A percentile compares a stretch with the other conserved stretches of the same genome.
Conservation (phyloP, 2,113 vertebrate genomes). For the Marmota monax region DNA sequence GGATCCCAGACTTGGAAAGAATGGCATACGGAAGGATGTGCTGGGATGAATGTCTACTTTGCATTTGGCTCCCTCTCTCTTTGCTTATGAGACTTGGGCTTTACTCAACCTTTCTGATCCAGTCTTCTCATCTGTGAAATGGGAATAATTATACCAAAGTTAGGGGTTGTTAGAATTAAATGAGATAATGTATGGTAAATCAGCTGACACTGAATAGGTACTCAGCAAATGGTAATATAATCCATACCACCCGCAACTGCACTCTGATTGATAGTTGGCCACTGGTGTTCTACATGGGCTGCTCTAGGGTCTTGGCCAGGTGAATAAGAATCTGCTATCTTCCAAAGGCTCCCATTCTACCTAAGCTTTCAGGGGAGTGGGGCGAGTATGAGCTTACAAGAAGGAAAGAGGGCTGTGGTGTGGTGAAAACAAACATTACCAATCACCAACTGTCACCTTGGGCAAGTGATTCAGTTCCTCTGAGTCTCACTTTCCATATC, state of each 20-base stretch:
- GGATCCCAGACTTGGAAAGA: background rate
- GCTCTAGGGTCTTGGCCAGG: background rate
- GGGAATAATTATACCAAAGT: background rate
- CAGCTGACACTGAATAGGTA: background rate
- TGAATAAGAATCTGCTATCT: background rate
- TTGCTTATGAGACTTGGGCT: background rate
- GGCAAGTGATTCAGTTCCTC: background rate
- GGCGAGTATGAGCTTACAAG: background rate
- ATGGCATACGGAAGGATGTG: accelerated
- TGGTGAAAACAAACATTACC: background rate
- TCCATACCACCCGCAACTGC: background rate
- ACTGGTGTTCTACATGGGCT: background rate
- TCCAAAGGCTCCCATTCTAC: background rate
- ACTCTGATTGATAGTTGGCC: background rate
- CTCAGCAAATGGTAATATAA: background rate
- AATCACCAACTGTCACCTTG: background rate
- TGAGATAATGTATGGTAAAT: background rate
- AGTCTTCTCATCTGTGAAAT: background rate
- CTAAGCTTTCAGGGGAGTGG: background rate
- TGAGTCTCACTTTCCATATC: background rate
- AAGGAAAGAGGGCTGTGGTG: background rate
- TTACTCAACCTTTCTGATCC: background rate
- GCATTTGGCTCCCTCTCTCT: background rate
- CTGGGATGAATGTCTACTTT: background rate
- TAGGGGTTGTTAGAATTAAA: background rate